These are phyloP conservation scores for Neodiprion virginianus DNA, from an alignment of 1,140 invertebrate species.

Conservation along the genomic window DNA sequence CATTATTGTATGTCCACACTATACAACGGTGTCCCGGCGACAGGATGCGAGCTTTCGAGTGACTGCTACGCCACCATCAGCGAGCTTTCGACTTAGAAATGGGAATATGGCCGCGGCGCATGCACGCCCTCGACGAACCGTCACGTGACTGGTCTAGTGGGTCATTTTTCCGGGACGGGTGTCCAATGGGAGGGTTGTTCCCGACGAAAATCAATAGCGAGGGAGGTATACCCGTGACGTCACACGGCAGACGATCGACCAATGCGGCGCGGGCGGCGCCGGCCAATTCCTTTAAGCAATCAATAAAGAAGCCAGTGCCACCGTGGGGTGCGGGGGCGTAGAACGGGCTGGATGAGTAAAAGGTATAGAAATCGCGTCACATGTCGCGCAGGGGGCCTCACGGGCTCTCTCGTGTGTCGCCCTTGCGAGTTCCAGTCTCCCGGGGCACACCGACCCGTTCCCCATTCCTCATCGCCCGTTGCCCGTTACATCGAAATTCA, in stretches of 20 bases:
- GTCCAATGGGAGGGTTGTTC: neutral
- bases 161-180: slow-evolving; percentile 9
- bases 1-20: slow-evolving; percentile 40
- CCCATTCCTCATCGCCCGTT: neutral
- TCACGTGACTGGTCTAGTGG: slow-evolving; percentile 19
- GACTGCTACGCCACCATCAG: slow-evolving; percentile 15
- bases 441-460: neutral
- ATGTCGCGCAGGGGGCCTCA: neutral
- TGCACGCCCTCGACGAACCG: neutral
- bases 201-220: slow-evolving; percentile 55
- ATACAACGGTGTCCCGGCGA: slow-evolving; percentile 26
- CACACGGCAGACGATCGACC: slow-evolving; percentile 56
- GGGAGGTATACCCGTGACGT: slow-evolving; percentile 48
- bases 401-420: neutral
- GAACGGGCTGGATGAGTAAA: neutral
- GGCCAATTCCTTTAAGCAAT: slow-evolving; percentile 56
- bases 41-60: slow-evolving; percentile 8
- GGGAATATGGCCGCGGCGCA: slow-evolving; percentile 12
- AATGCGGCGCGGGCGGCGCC: slow-evolving; percentile 56
- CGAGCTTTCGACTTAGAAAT: slow-evolving; percentile 18
- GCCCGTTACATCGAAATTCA: too few relatives aligned
- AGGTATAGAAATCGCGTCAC: neutral
- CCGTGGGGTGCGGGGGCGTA: neutral
- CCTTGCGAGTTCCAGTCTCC: neutral
- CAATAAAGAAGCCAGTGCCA: slow-evolving; percentile 51